A percentile compares a stretch with the other conserved stretches of the same genome.
These are phyloP conservation scores for Trichogramma pretiosum DNA, from an alignment of 1,140 invertebrate genomes.

Conservation along the genomic window DNA sequence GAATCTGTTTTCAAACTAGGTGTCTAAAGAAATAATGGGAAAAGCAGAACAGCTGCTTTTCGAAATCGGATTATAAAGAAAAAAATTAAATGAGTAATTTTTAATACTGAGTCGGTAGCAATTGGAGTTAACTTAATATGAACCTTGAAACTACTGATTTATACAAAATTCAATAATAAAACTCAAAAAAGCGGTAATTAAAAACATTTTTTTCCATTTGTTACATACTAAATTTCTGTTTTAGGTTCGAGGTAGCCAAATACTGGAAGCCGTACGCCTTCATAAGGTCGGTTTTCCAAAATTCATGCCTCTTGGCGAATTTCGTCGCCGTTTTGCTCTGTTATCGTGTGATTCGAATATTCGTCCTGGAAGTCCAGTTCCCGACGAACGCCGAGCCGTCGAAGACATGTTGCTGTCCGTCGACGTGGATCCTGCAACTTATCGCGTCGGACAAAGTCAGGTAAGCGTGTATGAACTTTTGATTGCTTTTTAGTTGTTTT, in stretches of 20 bases:
- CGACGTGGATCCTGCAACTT: slow-evolving; percentile 78
- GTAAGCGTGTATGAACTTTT: slow-evolving; percentile 57
- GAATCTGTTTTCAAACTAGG: too few relatives aligned
- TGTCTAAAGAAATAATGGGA: too few relatives aligned
- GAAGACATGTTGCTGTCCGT: slow-evolving; percentile 76
- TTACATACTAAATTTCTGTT: too few relatives aligned
- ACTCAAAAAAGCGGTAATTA: not conserved
- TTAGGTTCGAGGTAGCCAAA: slow-evolving; percentile 81
- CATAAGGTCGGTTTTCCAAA: slow-evolving; percentile 91
- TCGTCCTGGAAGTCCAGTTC: slow-evolving; percentile 47
- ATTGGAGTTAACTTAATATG: too few relatives aligned
- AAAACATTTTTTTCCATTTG: not conserved
- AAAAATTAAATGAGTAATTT: too few relatives aligned
- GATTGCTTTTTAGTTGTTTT: too few relatives aligned
- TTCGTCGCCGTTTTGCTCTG: slow-evolving; percentile 73
- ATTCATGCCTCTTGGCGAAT: slow-evolving; percentile 78
- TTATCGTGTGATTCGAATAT: slow-evolving; percentile 51
- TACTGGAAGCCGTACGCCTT: slow-evolving; percentile 78
- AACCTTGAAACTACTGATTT: too few relatives aligned
- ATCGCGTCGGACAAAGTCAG: slow-evolving; percentile 84
- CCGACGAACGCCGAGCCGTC: slow-evolving; percentile 56
- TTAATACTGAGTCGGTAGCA: too few relatives aligned
- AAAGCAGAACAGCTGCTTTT: too few relatives aligned
- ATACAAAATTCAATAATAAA: too few relatives aligned
- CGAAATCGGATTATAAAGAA: too few relatives aligned